Percentiles rank a stretch among this genome's conserved stretches.
These are phyloP conservation scores for Phalacrocorax pelagicus DNA, from an alignment of 2,113 vertebrate species.

Conservation along the genomic window DNA sequence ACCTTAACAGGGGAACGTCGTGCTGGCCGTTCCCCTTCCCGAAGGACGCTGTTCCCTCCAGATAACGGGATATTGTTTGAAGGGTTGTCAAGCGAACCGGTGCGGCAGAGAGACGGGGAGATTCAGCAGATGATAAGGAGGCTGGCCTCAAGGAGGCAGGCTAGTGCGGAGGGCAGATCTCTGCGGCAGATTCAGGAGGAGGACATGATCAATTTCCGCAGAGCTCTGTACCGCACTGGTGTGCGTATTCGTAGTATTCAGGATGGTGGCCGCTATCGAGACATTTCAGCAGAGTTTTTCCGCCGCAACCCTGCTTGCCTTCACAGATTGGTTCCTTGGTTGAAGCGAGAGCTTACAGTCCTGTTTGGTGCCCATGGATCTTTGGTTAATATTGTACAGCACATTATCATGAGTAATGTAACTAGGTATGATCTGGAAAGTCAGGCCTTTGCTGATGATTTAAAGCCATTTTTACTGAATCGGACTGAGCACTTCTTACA, in stretches of 20 bases:
- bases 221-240: conserved; percentile 86
- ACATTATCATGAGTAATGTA: conserved; percentile 85
- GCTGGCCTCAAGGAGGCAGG: conserved; percentile 79
- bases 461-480: conserved; percentile 86
- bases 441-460: conserved; percentile 80
- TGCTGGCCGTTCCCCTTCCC: conserved; percentile 8
- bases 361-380: conserved; percentile 88
- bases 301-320: conserved; percentile 90
- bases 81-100: conserved; percentile 49
- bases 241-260: conserved; percentile 81
- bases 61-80: conserved; percentile 88
- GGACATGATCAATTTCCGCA: conserved; percentile 90
- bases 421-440: conserved; percentile 85
- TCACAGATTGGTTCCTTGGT: conserved; percentile 90
- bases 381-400: conserved; percentile 85
- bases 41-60: conserved; percentile 77
- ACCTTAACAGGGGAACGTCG: conserved; percentile 81
- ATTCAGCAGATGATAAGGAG: conserved; percentile 82
- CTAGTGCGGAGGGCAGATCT: conserved; percentile 76
- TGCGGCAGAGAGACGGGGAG: conserved; percentile 70
- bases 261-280: conserved; percentile 87
- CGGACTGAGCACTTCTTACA: conserved; percentile 91
- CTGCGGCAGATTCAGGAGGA: conserved; percentile 81
- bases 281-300: conserved; percentile 92
- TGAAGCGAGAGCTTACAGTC: conserved; percentile 89